Evolutionary conservation across 2,888 invertebrate genomes (phyloP).

Genomic region (Dilophus febrilis): DNA sequence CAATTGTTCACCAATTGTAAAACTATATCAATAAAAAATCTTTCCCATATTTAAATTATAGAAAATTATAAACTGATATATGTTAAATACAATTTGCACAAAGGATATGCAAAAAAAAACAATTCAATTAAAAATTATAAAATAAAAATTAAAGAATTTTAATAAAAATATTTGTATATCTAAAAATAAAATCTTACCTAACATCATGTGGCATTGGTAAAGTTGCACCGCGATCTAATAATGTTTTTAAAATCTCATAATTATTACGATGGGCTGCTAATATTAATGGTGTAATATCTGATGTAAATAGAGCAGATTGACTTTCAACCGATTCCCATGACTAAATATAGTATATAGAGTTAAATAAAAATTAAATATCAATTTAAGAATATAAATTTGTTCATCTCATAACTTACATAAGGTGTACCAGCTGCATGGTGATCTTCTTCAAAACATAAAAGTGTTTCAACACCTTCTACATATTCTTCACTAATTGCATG

Average conservation of each 20-base stretch:
- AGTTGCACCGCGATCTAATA: constrained; percentile 82
- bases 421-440: constrained; percentile 57
- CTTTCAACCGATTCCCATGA: constrained; percentile 66
- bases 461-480: constrained; percentile 89
- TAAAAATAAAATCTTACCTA: too few species aligned
- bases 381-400: neutral
- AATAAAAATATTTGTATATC: too few species aligned
- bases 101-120: too few species aligned
- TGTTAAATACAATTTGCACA: too few species aligned
- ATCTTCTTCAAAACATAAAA: constrained; percentile 79
- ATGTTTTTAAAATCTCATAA: constrained; percentile 81
- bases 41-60: too few species aligned
- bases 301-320: constrained; percentile 70
- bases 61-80: too few species aligned
- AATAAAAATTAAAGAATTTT: too few species aligned
- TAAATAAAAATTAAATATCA: neutral
- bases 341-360: constrained; percentile 35
- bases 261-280: constrained; percentile 92
- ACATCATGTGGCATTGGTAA: constrained; percentile 85
- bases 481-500: constrained; percentile 98
- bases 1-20: too few species aligned
- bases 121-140: too few species aligned
- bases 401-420: constrained; percentile 42
- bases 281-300: constrained; percentile 89
- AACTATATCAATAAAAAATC: too few species aligned